phyloP scores from a whole-genome alignment of 2,113 vertebrate genomes.

The Thomomys bottae region DNA sequence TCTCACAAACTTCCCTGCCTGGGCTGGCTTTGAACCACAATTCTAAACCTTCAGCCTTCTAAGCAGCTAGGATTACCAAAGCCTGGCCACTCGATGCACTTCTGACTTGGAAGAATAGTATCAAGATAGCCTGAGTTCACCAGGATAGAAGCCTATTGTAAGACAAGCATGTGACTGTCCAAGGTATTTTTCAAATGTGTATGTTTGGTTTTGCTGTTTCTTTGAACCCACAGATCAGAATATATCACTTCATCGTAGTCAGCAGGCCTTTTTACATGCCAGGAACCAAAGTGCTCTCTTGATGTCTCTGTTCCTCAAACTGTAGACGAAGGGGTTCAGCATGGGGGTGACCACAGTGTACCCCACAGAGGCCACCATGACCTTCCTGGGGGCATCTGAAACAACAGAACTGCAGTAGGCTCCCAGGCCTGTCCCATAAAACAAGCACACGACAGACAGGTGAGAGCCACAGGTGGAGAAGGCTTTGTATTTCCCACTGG shows the following conservation, averaged over 20 bases:
- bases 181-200: background rate
- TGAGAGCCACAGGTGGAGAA: conserved; percentile 55
- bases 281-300: background rate
- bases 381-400: background rate
- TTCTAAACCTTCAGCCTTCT: no score
- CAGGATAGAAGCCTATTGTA: background rate
- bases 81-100: no score
- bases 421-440: background rate
- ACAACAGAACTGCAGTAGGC: background rate
- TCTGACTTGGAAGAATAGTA: no score
- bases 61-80: no score
- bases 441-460: background rate
- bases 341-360: background rate
- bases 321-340: background rate
- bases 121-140: background rate
- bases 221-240: no score
- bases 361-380: background rate
- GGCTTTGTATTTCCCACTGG: background rate
- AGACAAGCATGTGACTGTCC: background rate
- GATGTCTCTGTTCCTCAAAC: background rate
- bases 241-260: no score
- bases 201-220: no score
- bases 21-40: no score
- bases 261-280: no score
- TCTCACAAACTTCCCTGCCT: no score